phyloP scores from a whole-genome alignment of 2,888 invertebrate species.

The Allolobophora icterica region DNA sequence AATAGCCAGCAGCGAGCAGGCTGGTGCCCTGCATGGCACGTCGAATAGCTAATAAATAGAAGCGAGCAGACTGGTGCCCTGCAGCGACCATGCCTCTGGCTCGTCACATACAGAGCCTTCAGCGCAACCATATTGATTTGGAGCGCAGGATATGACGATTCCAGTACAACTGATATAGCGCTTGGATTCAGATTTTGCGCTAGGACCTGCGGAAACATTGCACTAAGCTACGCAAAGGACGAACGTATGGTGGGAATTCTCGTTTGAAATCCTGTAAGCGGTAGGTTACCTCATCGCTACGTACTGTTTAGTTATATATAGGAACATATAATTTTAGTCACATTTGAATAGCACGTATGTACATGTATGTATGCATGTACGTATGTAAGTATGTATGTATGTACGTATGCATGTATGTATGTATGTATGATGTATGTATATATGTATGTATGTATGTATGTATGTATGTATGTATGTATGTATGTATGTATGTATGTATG shows the following conservation, averaged over 20 bases:
- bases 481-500: not conserved
- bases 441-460: not conserved
- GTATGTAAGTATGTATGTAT: not conserved
- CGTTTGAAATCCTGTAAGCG: not conserved
- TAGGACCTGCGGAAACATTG: too few relatives aligned
- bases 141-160: not conserved
- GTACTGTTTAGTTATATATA: too few relatives aligned
- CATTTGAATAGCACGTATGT: too few relatives aligned
- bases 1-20: not conserved
- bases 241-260: not conserved
- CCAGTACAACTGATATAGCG: not conserved
- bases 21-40: not conserved
- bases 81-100: not conserved
- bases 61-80: constrained; percentile 1
- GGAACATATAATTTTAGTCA: too few relatives aligned
- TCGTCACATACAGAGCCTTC: not conserved
- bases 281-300: not conserved
- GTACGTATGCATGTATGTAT: not conserved
- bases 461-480: not conserved
- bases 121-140: not conserved
- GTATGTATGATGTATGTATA: not conserved
- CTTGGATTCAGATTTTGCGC: not conserved
- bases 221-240: not conserved
- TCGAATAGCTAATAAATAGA: not conserved
- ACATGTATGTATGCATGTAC: not conserved